Base-by-base conservation (phyloP, 2,797 vertebrate genomes). In the Acanthopagrus latus region DNA sequence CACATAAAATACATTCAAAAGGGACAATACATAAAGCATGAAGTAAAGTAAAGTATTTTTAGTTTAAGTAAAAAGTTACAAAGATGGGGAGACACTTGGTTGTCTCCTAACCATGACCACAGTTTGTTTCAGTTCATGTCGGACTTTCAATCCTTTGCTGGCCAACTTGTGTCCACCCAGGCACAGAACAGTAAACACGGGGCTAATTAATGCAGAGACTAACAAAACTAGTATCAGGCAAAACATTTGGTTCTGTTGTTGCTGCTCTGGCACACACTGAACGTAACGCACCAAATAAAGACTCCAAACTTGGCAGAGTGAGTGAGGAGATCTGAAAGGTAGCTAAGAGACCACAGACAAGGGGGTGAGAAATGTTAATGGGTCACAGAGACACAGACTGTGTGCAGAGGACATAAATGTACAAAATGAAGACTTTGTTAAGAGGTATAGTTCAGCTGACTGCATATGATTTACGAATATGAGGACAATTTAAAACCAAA, bases 341-440 rank as follows among this genome's bases (percentile, higher is more conserved):
- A 71, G 21, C 72, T 68, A 76, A 55, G 78, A 78, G 52, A 72
- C 41, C n/a, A 17, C 38, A 81, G 58, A 80, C 67, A 72, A 21
- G 2, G 5, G 27, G 46, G 38, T 14, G 20, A 59, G 51, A 56
- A 44, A 72, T 59, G 71, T 56, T 66, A 48, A 21, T 82, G 55
- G 8, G 14, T 27, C 9, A 56, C 9, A 18, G 59, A 47, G 14
- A 70, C 25, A 62, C 17, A 54, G n/a, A 46, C 3, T 54, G 20
- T 41, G 29, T 18, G 58, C 5, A 43, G 54, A 43, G 27, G 25
- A 54, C 48, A 52, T 14, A 11, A 23, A 33, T 33, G 52, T n/a
- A 9, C 12, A 33, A 51, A 64, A 21, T 43, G 57, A 21, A 21
- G 4, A 3, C 9, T 7, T 5, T 43, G 7, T 43, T 60, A 23